phyloP scores from a whole-genome alignment of 1,140 invertebrate genomes.

The Apis florea region DNA sequence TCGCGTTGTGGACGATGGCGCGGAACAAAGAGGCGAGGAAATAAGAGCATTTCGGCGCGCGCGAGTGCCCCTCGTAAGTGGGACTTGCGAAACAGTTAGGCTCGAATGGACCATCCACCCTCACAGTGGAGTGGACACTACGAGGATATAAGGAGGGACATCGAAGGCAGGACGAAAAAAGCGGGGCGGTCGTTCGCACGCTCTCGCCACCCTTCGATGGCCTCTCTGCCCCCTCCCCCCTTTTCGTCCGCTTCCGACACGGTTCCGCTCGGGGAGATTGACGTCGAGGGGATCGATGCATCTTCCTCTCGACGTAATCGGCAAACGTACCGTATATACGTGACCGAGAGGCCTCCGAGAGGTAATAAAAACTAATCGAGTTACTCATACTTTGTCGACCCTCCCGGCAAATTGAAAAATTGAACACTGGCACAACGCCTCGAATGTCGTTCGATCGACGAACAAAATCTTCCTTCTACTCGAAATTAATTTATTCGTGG shows the following conservation, averaged over 20 bases:
- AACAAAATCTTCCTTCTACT: background rate
- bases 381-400: conserved; percentile 28
- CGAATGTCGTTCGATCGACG: too few relatives aligned
- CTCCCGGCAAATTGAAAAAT: conserved; percentile 33
- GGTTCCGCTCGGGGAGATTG: conserved; percentile 38
- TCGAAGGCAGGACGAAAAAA: conserved; percentile 30
- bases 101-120: conserved; percentile 51
- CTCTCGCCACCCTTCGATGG: background rate
- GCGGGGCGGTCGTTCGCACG: conserved; percentile 46
- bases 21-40: conserved; percentile 33
- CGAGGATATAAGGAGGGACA: conserved; percentile 35
- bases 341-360: conserved; percentile 18
- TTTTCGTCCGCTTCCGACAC: background rate
- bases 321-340: conserved; percentile 32
- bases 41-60: conserved; percentile 47
- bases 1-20: conserved; percentile 9
- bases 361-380: conserved; percentile 32
- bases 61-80: conserved; percentile 42
- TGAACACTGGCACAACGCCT: background rate
- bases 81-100: conserved; percentile 61
- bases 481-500: too few relatives aligned
- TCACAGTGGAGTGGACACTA: conserved; percentile 20
- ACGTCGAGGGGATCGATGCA: conserved; percentile 45
- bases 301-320: conserved; percentile 56
- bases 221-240: too few relatives aligned